These are phyloP conservation scores for Plusia festucae DNA, from an alignment of 2,888 invertebrate genomes.

Conservation along the genomic window DNA sequence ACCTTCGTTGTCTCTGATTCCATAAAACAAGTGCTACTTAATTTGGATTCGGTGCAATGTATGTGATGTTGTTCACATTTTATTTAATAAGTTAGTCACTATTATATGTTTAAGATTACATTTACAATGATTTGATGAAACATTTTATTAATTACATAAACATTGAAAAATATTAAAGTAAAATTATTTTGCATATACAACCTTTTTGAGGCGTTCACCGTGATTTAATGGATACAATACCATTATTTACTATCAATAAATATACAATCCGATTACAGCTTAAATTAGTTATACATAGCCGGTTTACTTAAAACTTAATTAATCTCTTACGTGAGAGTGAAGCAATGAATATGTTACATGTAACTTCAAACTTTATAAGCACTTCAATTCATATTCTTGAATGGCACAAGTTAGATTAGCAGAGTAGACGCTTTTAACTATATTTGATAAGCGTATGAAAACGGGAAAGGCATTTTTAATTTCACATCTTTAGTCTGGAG, in stretches of 20 bases:
- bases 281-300: not conserved
- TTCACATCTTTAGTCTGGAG: too few relatives aligned
- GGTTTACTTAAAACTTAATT: not conserved
- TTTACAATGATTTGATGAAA: not conserved
- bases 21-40: too few relatives aligned
- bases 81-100: too few relatives aligned
- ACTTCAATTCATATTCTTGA: too few relatives aligned
- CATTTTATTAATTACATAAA: not conserved
- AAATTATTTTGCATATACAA: not conserved
- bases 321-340: not conserved
- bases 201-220: not conserved
- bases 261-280: not conserved
- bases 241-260: not conserved
- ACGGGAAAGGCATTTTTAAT: too few relatives aligned
- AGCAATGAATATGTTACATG: not conserved
- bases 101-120: not conserved
- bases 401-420: too few relatives aligned
- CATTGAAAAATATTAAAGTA: not conserved
- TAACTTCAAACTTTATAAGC: too few relatives aligned
- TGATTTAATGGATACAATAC: conserved; percentile 4
- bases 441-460: too few relatives aligned
- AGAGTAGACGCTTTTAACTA: too few relatives aligned
- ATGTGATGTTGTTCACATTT: too few relatives aligned
- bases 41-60: too few relatives aligned
- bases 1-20: too few relatives aligned